phyloP scores from a whole-genome alignment of 2,888 invertebrate species.

The Folsomia candida region DNA sequence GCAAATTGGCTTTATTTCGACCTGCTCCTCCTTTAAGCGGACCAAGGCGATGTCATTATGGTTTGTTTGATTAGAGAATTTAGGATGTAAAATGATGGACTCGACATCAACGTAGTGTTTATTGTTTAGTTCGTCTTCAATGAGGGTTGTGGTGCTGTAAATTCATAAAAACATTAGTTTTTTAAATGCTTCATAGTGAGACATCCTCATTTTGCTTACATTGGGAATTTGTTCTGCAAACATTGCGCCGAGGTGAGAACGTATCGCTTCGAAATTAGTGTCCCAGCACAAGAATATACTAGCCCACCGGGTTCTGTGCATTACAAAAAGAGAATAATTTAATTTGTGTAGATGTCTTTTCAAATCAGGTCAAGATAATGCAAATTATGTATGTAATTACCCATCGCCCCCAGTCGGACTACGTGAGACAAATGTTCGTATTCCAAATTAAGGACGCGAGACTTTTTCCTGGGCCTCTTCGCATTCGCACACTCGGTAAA shows the following conservation, averaged over 20 bases:
- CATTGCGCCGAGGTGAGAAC: slow-evolving; percentile 36
- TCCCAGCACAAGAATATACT: slow-evolving; percentile 34
- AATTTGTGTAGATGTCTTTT: not conserved
- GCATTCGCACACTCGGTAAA: slow-evolving; percentile 34
- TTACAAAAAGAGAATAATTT: not conserved
- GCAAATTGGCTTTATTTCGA: slow-evolving; percentile 39
- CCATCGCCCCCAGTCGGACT: slow-evolving; percentile 29
- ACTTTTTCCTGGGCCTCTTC: slow-evolving; percentile 23
- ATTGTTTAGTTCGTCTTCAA: not conserved
- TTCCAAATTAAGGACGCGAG: slow-evolving; percentile 32
- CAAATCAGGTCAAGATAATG: not conserved
- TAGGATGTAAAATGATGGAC: slow-evolving; percentile 33
- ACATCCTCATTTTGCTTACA: slow-evolving; percentile 13
- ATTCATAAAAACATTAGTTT: not conserved
- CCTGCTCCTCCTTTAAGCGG: slow-evolving; percentile 26
- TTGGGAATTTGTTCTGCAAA: not conserved
- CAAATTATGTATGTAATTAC: not conserved
- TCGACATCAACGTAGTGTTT: slow-evolving; percentile 36
- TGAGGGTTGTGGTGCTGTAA: not conserved
- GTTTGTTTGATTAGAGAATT: slow-evolving; percentile 32
- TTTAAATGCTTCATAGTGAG: not conserved
- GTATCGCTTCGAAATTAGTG: slow-evolving; percentile 31
- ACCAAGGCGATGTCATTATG: slow-evolving; percentile 47
- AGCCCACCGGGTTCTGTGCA: slow-evolving; percentile 25
- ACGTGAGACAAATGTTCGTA: slow-evolving; percentile 38